Conservation (phyloP, 2,797 vertebrate species). For the Gila robusta region DNA sequence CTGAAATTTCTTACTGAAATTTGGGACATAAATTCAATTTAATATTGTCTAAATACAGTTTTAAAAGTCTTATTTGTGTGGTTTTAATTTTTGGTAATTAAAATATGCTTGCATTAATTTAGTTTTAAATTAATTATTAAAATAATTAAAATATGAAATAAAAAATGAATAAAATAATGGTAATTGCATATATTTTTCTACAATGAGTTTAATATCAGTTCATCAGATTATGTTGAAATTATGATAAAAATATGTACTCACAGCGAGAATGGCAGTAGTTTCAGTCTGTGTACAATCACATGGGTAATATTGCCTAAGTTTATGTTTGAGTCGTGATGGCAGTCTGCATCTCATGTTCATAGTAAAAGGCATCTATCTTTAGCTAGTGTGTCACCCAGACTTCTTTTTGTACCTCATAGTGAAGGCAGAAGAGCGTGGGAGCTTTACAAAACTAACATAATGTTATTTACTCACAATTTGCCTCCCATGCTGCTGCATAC, state of each 20-base stretch:
- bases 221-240: not conserved
- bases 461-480: constrained; percentile 19
- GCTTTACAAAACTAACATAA: constrained; percentile 21
- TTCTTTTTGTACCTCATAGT: constrained; percentile 23
- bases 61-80: not conserved
- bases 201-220: not conserved
- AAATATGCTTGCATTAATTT: not conserved
- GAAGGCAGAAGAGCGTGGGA: not conserved
- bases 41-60: not conserved
- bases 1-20: too few relatives aligned
- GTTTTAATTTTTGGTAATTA: not conserved
- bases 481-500: not conserved
- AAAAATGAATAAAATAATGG: not conserved
- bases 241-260: not conserved
- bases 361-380: constrained; percentile 41
- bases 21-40: not conserved
- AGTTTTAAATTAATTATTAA: not conserved
- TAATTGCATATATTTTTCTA: not conserved
- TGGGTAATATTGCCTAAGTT: not conserved
- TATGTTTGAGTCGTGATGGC: not conserved
- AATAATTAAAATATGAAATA: not conserved
- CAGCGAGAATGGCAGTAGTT: not conserved
- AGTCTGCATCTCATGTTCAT: not conserved
- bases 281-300: not conserved
- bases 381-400: constrained; percentile 17